These are phyloP conservation scores for Chalcosyrphus nemorum DNA, from an alignment of 2,888 invertebrate genomes.

Conservation along the genomic window DNA sequence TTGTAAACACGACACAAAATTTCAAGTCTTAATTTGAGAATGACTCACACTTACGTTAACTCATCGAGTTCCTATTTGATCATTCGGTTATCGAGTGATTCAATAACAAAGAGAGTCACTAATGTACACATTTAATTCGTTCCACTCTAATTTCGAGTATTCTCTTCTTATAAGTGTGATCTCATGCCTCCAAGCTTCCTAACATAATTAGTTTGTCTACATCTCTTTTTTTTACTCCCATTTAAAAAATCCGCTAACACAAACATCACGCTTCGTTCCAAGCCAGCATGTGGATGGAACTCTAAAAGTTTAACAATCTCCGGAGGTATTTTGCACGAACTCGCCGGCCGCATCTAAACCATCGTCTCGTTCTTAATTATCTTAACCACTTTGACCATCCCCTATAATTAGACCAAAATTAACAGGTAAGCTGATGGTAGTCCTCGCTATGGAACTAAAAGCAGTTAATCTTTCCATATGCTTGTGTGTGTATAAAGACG, in stretches of 20 bases:
- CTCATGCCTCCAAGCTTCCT: neutral
- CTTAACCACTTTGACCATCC: slow-evolving; percentile 44
- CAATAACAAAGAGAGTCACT: neutral
- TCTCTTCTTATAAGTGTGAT: slow-evolving; percentile 20
- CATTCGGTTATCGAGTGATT: neutral
- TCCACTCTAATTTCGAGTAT: neutral
- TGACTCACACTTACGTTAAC: too few relatives aligned
- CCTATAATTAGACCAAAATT: slow-evolving; percentile 56
- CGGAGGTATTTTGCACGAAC: slow-evolving; percentile 14
- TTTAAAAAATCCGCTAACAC: slow-evolving; percentile 23
- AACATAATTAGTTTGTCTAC: slow-evolving; percentile 17
- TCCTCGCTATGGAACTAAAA: neutral
- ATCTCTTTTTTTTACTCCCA: too few relatives aligned
- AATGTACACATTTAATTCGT: neutral
- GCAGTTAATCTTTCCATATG: neutral
- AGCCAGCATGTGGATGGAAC: neutral
- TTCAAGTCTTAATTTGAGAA: too few relatives aligned
- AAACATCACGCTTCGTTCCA: slow-evolving; percentile 31
- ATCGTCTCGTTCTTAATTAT: slow-evolving; percentile 45
- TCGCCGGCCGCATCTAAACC: neutral
- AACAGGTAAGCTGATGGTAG: slow-evolving; percentile 31
- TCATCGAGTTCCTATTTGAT: neutral
- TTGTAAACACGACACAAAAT: too few relatives aligned
- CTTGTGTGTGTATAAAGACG: neutral
- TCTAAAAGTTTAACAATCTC: neutral